Evolutionary conservation across 2,113 vertebrate species (phyloP), one percentile per base, ranked within the genome.

Genomic region (Spea bombifrons): DNA sequence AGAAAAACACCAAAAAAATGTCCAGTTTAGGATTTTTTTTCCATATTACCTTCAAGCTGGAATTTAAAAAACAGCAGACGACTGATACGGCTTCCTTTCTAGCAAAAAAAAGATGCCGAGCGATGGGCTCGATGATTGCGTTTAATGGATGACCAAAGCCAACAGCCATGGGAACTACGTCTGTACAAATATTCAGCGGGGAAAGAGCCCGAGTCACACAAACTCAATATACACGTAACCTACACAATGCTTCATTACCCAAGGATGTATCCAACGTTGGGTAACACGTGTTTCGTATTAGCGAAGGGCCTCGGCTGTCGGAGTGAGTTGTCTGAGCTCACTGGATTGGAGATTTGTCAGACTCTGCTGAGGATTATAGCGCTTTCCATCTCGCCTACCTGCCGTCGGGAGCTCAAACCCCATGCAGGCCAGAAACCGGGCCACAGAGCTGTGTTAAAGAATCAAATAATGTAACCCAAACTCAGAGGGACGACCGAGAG

Each of bases 201-300:
- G 57, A 77, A 67, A 59, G 47, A 69, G 68, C 43, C 45, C 44
- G 17, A 49, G 75, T 77, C 55, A 70, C 53, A 77, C 75, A 70
- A 61, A 77, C 30, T 70, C 66, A 45, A 77, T 77, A 61, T 63
- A 53, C 57, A 77, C 75, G 70, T 16, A 77, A 61, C 68, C 59
- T 77, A 77, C 75, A 77, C 70, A 69, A 16, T 77, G 75, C 75
- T 70, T 55, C 75, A 77, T 69, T 77, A 70, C 30, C 75, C n/a
- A 57, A 77, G 75, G 75, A 77, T 70, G 75, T 77, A 77, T 67
- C 75, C 67, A 69, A 70, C 75, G 70, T 77, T 77, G 70, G 70
- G 66, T 61, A 67, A 77, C 75, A 77, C 61, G 55, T 77, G 75
- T 57, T 77, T 70, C 7, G 4, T 49, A 68, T 77, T 77, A 77